phyloP scores from a whole-genome alignment of 2,113 vertebrate genomes.

The Sylvilagus bachmani region DNA sequence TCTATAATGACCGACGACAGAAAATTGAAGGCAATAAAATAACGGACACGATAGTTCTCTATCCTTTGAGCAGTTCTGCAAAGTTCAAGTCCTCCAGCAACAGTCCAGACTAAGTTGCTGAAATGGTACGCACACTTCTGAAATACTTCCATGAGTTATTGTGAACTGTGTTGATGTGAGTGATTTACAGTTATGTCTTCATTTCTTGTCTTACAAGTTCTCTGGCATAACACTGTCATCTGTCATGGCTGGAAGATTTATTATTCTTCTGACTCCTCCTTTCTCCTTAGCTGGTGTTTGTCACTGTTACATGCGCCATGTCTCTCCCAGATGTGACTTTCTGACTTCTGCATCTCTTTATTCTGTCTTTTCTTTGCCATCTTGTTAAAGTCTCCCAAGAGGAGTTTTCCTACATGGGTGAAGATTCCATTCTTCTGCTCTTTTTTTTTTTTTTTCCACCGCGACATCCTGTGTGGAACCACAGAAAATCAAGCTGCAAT shows the following conservation, averaged over 20 bases:
- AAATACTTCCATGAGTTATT: background rate
- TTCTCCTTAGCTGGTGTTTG: background rate
- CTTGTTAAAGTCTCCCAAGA: background rate
- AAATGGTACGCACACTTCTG: background rate
- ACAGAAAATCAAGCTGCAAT: background rate
- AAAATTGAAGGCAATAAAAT: background rate
- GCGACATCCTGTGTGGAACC: background rate
- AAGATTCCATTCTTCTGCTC: slow-evolving; percentile 3
- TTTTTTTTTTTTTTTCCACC: background rate
- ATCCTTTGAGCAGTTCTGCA: background rate
- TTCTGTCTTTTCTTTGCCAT: slow-evolving; percentile 10
- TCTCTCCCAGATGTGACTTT: background rate
- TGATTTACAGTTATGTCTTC: slow-evolving; percentile 4
- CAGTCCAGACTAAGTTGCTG: background rate
- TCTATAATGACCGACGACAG: background rate
- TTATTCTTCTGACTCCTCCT: background rate
- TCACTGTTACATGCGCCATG: background rate
- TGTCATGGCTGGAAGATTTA: background rate
- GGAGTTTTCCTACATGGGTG: background rate
- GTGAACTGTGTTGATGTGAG: background rate
- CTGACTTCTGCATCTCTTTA: background rate
- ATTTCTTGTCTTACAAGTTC: background rate
- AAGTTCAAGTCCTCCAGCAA: background rate
- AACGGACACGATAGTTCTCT: background rate
- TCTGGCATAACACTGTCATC: slow-evolving; percentile 34